A percentile compares a stretch with the other conserved stretches of the same genome.
Evolutionary conservation across 2,113 vertebrate genomes (phyloP).

Genomic region (Bolborhynchus lineola): DNA sequence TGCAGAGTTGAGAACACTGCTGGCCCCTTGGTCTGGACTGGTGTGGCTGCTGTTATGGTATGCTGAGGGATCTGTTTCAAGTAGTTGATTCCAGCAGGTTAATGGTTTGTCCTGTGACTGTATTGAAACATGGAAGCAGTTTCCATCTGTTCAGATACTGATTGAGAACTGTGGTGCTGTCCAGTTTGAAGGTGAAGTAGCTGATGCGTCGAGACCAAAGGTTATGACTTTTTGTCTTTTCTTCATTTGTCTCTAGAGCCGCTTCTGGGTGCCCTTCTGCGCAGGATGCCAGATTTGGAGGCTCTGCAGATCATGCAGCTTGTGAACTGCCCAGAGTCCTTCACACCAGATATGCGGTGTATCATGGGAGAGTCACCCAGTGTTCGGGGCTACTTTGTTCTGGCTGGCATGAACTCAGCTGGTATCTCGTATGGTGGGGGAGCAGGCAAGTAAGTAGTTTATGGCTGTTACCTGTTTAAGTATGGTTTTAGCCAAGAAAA

Average conservation of each 20-base stretch:
- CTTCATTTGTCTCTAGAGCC: conserved; percentile 80
- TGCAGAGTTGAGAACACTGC: background rate
- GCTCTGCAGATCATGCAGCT: conserved; percentile 90
- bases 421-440: conserved; percentile 91
- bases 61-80: background rate
- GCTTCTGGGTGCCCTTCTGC: conserved; percentile 86
- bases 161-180: background rate
- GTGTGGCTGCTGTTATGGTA: background rate
- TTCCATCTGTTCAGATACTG: background rate
- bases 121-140: background rate
- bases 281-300: conserved; percentile 88
- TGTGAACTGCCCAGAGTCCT: conserved; percentile 95
- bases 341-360: conserved; percentile 94
- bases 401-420: conserved; percentile 96
- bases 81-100: background rate
- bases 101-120: background rate
- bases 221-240: background rate
- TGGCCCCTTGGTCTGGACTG: background rate
- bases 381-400: conserved; percentile 85
- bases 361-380: conserved; percentile 92
- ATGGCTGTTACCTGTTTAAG: background rate
- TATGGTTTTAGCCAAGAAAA: background rate
- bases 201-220: background rate
- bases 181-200: background rate
- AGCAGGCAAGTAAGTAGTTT: conserved; percentile 88